Conservation (phyloP, 2,888 invertebrate species). For the Drosophila multiciliata region DNA sequence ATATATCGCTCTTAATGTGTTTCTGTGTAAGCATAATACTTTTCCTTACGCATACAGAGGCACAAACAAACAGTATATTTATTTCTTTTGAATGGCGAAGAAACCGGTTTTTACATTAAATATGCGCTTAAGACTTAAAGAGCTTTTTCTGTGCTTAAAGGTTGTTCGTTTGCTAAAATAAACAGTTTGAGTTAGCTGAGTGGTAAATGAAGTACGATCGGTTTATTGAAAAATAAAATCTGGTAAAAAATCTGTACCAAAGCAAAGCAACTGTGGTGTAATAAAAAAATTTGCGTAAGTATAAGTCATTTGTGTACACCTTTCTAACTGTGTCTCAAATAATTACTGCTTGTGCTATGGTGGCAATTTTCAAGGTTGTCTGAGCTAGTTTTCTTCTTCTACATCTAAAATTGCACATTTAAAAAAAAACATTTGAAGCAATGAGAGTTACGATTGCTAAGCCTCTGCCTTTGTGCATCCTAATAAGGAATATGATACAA, state of each 20-base stretch:
- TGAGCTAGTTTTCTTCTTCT: background rate
- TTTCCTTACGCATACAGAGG: conserved; percentile 1
- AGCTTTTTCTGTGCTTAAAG: conserved; percentile 46
- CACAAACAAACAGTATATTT: background rate
- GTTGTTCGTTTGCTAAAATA: conserved; percentile 28
- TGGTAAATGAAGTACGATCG: conserved; percentile 42
- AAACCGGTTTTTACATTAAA: conserved; percentile 53
- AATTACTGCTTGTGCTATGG: background rate
- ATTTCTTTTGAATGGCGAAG: conserved; percentile 36
- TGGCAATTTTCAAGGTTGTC: conserved; percentile 41
- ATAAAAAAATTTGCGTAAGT: background rate
- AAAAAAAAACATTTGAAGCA: background rate
- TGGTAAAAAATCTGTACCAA: background rate
- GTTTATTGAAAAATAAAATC: background rate
- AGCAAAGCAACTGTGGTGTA: conserved; percentile 2
- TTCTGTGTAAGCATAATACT: conserved; percentile 1
- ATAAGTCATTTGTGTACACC: background rate
- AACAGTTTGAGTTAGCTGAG: conserved; percentile 41
- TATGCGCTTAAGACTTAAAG: conserved; percentile 36
- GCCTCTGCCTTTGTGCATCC: conserved; percentile 11
- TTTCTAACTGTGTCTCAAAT: background rate
- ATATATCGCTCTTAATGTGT: background rate
- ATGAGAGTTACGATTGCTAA: background rate
- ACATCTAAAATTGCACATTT: conserved; percentile 20
- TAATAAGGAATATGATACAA: conserved; percentile 20